Evolutionary conservation across 2,113 vertebrate genomes (phyloP), one percentile per base, ranked within the genome.

Genomic region (Sphaerodactylus townsendi): DNA sequence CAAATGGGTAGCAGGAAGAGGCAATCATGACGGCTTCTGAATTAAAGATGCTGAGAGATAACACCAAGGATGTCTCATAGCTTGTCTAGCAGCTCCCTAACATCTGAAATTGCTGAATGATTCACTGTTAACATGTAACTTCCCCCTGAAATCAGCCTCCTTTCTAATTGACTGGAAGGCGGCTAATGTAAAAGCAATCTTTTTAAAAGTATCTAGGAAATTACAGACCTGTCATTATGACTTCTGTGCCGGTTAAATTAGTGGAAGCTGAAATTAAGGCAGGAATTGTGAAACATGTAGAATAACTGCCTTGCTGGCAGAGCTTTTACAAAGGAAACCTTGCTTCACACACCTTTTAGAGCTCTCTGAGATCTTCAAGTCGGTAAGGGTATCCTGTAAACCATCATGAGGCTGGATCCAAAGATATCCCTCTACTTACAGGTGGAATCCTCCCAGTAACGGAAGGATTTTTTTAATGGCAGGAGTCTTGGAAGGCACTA

Each of bases 111-210:
- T 56, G 53, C 53, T 21, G 53, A 77, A 30, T 65, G 44, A 70
- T 84, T 77, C 41, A 70, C 82, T 70, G n/a, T 10, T 44, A 44
- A 77, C n/a, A 59, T 6, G 21, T 77, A 77, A 84, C 82, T 39
- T 53, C 46, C 5, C 35, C 56, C 64, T 59, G 35, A 53, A 66
- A 68, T 25, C 64, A 77, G 74, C 30, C 33, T 23, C 37, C 30
- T 84, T 59, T 3, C 19, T 35, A 37, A 75, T 70, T n/a, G 28
- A 41, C 37, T 66, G 59, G 72, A 76, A 75, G 13, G 21, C 14
- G 37, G 35, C 48, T 48, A 25, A 53, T 7, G 10, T 39, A 77
- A 41, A 28, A 77, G 10, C 62, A 33, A 28, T 70, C 64, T 56
- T 77, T 68, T 68, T 15, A 53, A 83, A 59, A 72, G 50, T 25